A percentile compares a stretch with the other conserved stretches of the same genome.
phyloP scores from a whole-genome alignment of 2,888 invertebrate genomes.

The Leptura quadrifasciata region DNA sequence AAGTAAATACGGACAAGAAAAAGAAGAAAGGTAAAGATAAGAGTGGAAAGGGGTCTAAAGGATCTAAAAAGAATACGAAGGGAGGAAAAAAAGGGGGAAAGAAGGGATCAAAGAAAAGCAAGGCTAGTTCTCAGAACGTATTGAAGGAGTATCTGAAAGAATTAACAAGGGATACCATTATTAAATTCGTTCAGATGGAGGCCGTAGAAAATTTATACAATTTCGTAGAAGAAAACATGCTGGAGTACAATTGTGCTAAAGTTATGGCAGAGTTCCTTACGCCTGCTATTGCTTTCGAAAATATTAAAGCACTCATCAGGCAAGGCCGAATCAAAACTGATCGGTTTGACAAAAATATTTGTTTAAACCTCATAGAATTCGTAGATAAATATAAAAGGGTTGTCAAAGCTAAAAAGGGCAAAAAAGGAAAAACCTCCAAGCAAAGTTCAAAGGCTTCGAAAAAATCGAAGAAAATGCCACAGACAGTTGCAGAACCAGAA shows the following conservation, averaged over 20 bases:
- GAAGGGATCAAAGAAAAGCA: constrained; percentile 27
- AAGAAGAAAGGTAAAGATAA: constrained; percentile 15
- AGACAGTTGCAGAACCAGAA: background rate
- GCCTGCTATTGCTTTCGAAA: constrained; percentile 53
- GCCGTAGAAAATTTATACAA: constrained; percentile 61
- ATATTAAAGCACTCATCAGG: constrained; percentile 62
- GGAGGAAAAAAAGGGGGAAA: background rate
- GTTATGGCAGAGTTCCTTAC: constrained; percentile 63
- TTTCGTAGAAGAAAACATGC: constrained; percentile 60
- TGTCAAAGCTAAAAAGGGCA: constrained; percentile 38
- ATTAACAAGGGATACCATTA: constrained; percentile 54
- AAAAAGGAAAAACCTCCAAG: constrained; percentile 41
- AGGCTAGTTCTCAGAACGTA: constrained; percentile 14
- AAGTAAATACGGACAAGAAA: constrained; percentile 30
- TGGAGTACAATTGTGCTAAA: constrained; percentile 58
- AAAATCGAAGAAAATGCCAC: background rate
- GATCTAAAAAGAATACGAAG: background rate
- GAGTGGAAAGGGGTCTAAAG: background rate
- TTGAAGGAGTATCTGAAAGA: constrained; percentile 56
- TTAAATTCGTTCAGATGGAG: constrained; percentile 56
- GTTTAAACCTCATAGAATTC: constrained; percentile 52
- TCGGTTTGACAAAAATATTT: constrained; percentile 46
- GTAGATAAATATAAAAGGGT: constrained; percentile 45
- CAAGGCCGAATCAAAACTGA: constrained; percentile 49
- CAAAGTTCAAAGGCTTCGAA: constrained; percentile 11